Evolutionary conservation across 2,888 invertebrate genomes (phyloP), one percentile per base, ranked within the genome.

Genomic region (Halictus ligatus): DNA sequence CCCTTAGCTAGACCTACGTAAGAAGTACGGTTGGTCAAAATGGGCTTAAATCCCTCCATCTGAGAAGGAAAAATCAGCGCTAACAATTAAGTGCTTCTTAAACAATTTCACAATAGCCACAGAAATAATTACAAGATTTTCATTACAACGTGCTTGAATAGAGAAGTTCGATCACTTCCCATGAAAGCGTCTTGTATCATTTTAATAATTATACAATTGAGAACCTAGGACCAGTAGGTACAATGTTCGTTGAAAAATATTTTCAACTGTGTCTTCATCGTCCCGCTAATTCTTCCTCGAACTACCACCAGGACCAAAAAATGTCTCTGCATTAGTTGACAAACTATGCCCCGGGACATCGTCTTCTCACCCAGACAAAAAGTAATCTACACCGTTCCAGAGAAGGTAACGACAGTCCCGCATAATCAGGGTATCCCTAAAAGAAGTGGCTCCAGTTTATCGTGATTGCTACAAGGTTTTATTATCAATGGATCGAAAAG

Each of bases 401-500:
- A 60, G 75, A 73, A 82, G 78, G 67, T 29, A 29, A 64, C 64
- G 64, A 29, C 50, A 74, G 46, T 48, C 60, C 69, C 40, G 69
- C 40, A 58, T 29, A 21, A 18, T 58, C 43, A 54, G 40, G 67
- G 64, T 29, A 25, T 72, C 71, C 77, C 60, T 77, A 71, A 80
- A 80, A 84, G 76, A 78, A 78, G 58, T 78, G 85, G 50, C 58
- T 78, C 80, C 78, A 78, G 25, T 75, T 64, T 40, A 60, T 60
- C 60, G 78, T 85, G 69, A 73, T 85, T 75, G 50, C 85, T 77
- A 79, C 71, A 78, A 78, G 78, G 43, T 86, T 79, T 77, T 75
- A 84, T 83, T 84, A 84, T 78, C 76, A 84, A 86, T 83, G 80
- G 74, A 80, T 86, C 73, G 79, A 79, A 74, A 75, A 35, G 50